Percentiles rank a stretch among this genome's conserved stretches.
phyloP scores from a whole-genome alignment of 2,113 vertebrate genomes.

The Callorhinus ursinus region DNA sequence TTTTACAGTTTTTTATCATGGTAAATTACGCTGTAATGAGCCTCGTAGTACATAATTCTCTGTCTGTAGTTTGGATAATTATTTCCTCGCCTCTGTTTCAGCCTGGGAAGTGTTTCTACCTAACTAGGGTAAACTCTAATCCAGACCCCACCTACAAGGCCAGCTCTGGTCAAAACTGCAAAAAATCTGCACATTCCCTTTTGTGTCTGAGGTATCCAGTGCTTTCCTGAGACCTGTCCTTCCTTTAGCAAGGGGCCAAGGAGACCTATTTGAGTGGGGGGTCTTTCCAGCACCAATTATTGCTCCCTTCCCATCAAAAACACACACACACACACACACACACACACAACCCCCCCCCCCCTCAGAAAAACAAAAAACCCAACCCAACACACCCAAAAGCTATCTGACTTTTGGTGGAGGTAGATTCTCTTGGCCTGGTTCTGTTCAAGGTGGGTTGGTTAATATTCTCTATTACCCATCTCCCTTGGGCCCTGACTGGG shows the following conservation, averaged over 20 bases:
- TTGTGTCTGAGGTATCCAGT: not conserved
- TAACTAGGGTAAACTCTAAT: not conserved
- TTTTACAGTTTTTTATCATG: not conserved
- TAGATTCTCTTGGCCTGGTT: not conserved
- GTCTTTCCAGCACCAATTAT: not conserved
- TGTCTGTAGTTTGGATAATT: not conserved
- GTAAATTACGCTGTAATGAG: not conserved
- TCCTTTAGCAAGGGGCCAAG: not conserved
- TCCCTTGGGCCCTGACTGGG: not conserved
- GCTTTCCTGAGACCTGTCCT: not conserved
- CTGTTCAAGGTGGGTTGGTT: not conserved
- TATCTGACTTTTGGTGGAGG: not conserved
- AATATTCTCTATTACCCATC: not conserved
- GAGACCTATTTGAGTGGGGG: not conserved
- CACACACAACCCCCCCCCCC: no score
- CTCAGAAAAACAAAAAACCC: not conserved
- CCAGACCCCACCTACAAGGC: not conserved
- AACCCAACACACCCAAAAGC: not conserved
- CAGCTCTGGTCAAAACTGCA: not conserved
- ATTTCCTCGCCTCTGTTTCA: not conserved
- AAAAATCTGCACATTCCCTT: not conserved
- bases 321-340: no score
- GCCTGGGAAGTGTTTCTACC: not conserved
- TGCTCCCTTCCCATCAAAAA: not conserved
- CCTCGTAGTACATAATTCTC: not conserved